Percentiles rank a stretch among this genome's conserved stretches.
These are phyloP conservation scores for Lophotriccus pileatus DNA, from an alignment of 2,797 vertebrate species.

Conservation along the genomic window DNA sequence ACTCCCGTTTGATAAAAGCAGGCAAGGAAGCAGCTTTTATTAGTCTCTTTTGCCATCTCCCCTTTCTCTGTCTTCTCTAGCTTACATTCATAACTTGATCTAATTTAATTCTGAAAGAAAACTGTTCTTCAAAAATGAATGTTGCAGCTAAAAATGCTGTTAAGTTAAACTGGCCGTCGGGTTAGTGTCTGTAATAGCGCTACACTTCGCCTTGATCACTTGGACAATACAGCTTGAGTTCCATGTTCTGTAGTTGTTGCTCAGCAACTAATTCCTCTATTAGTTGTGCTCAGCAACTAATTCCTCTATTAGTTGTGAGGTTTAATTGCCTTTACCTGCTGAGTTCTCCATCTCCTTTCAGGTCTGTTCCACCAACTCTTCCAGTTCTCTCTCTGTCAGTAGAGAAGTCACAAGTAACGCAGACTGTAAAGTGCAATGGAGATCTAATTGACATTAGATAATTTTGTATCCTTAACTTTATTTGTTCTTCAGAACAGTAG, in stretches of 20 bases:
- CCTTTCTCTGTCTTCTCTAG: background rate
- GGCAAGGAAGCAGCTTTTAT: background rate
- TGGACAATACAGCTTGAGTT: background rate
- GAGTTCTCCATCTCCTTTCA: background rate
- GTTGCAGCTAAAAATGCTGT: background rate
- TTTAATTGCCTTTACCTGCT: background rate
- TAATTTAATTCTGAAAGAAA: slow-evolving; percentile 1
- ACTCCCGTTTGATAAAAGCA: background rate
- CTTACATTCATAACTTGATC: background rate
- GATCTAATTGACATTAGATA: background rate
- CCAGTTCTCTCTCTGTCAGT: background rate
- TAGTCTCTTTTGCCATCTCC: background rate
- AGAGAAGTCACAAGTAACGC: background rate
- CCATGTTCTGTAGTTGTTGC: background rate
- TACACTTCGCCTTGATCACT: background rate
- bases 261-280: background rate
- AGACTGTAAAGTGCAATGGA: background rate
- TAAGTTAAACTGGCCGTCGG: background rate
- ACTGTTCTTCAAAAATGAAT: background rate
- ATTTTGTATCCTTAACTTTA: background rate
- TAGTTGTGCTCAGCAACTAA: background rate
- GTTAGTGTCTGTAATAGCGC: background rate
- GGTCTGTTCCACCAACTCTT: background rate
- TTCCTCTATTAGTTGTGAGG: background rate
- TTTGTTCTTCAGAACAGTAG: background rate